Percentiles rank a stretch among this genome's conserved stretches.
phyloP scores from a whole-genome alignment of 2,797 vertebrate species.

The Crypturellus tataupa region DNA sequence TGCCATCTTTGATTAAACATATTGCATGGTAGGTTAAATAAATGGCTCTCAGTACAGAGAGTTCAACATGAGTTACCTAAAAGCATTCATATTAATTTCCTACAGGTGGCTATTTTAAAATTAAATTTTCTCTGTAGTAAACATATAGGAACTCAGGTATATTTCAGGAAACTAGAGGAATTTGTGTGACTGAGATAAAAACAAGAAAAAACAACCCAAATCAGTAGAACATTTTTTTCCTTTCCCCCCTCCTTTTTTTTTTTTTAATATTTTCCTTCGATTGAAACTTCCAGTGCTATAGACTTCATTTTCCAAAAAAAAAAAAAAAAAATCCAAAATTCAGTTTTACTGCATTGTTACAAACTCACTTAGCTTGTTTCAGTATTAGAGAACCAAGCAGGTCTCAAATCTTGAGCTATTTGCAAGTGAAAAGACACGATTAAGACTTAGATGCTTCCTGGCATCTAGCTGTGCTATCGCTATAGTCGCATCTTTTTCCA shows the following conservation, averaged over 20 bases:
- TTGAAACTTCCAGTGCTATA: background rate
- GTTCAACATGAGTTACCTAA: background rate
- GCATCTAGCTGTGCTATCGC: background rate
- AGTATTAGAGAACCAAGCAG: background rate
- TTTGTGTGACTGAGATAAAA: background rate
- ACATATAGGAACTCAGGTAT: background rate
- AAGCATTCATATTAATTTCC: background rate
- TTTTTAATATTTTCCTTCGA: background rate
- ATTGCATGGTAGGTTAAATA: background rate
- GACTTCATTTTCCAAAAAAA: background rate
- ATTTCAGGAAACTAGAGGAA: background rate
- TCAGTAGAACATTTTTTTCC: background rate
- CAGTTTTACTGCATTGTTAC: background rate
- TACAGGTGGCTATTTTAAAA: background rate
- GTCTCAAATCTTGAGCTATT: background rate
- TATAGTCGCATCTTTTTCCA: background rate
- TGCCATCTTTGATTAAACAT: constrained; percentile 4
- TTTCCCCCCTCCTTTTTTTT: too few relatives aligned
- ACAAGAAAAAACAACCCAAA: background rate
- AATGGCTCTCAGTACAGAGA: background rate
- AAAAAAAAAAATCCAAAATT: background rate
- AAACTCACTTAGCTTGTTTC: background rate
- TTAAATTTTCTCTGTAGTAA: constrained; percentile 23
- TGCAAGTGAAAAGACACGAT: background rate
- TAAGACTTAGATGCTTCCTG: background rate